Percentiles rank a stretch among this genome's conserved stretches.
These are phyloP conservation scores for Caenorhabditis afra DNA, from an alignment of 2,888 invertebrate genomes.

Conservation along the genomic window DNA sequence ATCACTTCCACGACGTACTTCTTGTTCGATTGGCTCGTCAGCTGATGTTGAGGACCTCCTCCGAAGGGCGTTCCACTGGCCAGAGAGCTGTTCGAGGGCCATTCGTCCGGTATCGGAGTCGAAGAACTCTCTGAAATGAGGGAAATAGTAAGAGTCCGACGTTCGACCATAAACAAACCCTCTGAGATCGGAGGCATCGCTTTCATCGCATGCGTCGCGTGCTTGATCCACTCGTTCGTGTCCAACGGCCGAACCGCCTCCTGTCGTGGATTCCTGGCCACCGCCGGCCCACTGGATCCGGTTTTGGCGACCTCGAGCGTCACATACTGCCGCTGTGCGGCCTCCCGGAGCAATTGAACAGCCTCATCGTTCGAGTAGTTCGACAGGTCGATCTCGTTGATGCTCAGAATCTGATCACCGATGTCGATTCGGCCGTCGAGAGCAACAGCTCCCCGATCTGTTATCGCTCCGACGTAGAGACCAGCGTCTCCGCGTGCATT, in stretches of 20 bases:
- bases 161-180: not conserved
- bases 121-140: conserved; percentile 28
- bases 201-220: conserved; percentile 31
- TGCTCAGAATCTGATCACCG: conserved; percentile 99
- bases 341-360: conserved; percentile 88
- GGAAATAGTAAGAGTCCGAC: not conserved
- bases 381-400: conserved; percentile 98
- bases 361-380: conserved; percentile 99
- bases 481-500: conserved; percentile 30
- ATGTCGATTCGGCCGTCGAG: conserved; percentile 97
- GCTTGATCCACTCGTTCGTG: conserved; percentile 49
- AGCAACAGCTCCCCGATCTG: conserved; percentile 89
- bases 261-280: conserved; percentile 20
- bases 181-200: conserved; percentile 39
- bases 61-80: conserved; percentile 43
- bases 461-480: conserved; percentile 30
- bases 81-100: conserved; percentile 42
- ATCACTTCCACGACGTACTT: conserved; percentile 30
- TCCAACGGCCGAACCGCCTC: conserved; percentile 34
- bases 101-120: conserved; percentile 45
- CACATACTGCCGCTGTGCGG: conserved; percentile 13
- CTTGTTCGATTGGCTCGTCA: conserved; percentile 13
- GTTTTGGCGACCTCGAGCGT: conserved; percentile 28
- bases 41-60: not conserved
- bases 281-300: not conserved